phyloP scores from a whole-genome alignment of 2,888 invertebrate genomes.

The Nudaria mundana region DNA sequence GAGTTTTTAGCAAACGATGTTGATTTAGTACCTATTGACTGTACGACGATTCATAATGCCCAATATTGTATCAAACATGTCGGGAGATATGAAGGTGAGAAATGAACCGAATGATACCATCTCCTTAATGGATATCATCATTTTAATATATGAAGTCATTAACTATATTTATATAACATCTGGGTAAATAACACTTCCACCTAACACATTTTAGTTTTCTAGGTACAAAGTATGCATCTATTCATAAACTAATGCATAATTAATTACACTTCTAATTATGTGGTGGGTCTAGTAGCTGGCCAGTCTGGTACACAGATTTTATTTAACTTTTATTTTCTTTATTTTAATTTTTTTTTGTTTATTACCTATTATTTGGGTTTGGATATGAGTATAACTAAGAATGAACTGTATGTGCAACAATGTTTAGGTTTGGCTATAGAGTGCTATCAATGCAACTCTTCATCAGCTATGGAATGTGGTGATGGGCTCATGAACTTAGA shows the following conservation, averaged over 20 bases:
- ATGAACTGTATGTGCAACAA: not conserved
- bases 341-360: not conserved
- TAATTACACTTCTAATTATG: not conserved
- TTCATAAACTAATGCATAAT: not conserved
- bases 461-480: conserved; percentile 84
- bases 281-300: not conserved
- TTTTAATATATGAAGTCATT: not conserved
- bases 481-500: conserved; percentile 84
- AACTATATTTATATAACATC: not conserved
- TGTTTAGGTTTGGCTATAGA: conserved; percentile 74
- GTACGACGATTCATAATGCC: conserved; percentile 90
- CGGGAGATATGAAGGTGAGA: conserved; percentile 93
- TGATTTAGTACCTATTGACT: conserved; percentile 85
- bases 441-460: conserved; percentile 91
- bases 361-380: not conserved
- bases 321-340: not conserved
- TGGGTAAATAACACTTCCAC: not conserved
- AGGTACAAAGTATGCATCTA: not conserved
- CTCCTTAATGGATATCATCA: conserved; percentile 6
- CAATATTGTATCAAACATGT: conserved; percentile 96
- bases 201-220: not conserved
- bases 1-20: conserved; percentile 86
- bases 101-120: conserved; percentile 1
- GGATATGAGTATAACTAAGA: not conserved
- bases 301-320: conserved; percentile 1